phyloP scores from a whole-genome alignment of 2,797 vertebrate species.

The Lepus townsendii region DNA sequence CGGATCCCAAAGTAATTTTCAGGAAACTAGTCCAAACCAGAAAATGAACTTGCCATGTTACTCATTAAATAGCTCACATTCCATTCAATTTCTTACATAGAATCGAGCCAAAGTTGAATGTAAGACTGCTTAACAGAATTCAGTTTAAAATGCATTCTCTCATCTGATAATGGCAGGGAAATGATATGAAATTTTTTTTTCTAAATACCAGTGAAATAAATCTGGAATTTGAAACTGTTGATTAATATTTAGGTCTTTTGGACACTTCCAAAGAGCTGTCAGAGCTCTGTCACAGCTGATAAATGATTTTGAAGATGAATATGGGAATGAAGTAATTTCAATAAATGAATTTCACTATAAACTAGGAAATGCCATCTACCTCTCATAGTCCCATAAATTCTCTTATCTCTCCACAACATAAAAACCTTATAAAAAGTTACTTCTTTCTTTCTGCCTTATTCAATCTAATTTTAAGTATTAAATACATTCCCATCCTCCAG shows the following conservation, averaged over 20 bases:
- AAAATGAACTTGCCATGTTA: not conserved
- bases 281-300: not conserved
- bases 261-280: not conserved
- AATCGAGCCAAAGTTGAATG: not conserved
- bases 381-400: not conserved
- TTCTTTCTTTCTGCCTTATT: not conserved
- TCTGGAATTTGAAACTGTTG: not conserved
- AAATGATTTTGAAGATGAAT: not conserved
- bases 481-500: not conserved
- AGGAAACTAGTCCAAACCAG: not conserved
- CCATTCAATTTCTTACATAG: not conserved
- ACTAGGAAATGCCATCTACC: not conserved
- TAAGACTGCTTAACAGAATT: not conserved
- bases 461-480: constrained; percentile 15
- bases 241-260: not conserved
- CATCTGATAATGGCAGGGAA: not conserved
- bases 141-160: not conserved
- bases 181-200: not conserved
- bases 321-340: not conserved
- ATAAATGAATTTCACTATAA: not conserved
- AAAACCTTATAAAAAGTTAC: not conserved
- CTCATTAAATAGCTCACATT: constrained; percentile 7
- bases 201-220: not conserved
- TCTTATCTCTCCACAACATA: not conserved
- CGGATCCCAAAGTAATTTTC: not conserved